Evolutionary conservation across 1,140 invertebrate species (phyloP).

Genomic region (Leptopilina clavipes): DNA sequence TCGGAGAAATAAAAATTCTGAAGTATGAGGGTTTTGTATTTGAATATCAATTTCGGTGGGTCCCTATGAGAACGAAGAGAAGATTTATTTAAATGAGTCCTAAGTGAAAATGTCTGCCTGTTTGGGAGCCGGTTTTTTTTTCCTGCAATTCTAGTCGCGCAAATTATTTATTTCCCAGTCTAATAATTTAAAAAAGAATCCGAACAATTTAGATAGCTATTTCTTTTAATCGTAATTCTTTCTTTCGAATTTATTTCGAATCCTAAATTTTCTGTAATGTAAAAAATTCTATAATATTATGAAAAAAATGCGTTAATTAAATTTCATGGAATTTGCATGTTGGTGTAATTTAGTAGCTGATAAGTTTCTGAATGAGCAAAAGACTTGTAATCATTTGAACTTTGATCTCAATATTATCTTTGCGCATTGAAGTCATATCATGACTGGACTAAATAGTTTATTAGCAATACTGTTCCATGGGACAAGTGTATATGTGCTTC

Average conservation of each 20-base stretch:
- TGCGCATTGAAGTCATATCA: neutral
- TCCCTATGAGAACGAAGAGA: neutral
- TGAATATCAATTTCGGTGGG: neutral
- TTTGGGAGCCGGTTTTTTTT: neutral
- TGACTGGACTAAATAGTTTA: constrained; percentile 19
- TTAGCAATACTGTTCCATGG: neutral
- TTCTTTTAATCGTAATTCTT: too few species aligned
- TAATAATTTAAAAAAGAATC: too few species aligned
- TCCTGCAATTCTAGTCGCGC: neutral
- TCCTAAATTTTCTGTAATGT: too few species aligned
- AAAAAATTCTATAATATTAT: too few species aligned
- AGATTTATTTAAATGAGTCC: constrained; percentile 17
- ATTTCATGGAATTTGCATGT: neutral
- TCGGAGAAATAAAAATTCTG: constrained; percentile 18
- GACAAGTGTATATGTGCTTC: neutral
- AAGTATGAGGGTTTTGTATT: constrained; percentile 19
- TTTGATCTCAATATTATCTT: constrained; percentile 18
- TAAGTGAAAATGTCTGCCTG: constrained; percentile 2
- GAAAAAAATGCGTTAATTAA: neutral
- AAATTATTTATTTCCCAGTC: neutral
- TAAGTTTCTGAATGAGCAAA: neutral
- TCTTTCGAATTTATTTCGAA: too few species aligned
- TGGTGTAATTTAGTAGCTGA: neutral
- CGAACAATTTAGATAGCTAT: neutral
- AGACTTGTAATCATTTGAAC: constrained; percentile 6